phyloP scores from a whole-genome alignment of 2,113 vertebrate species.

The Osmerus mordax region DNA sequence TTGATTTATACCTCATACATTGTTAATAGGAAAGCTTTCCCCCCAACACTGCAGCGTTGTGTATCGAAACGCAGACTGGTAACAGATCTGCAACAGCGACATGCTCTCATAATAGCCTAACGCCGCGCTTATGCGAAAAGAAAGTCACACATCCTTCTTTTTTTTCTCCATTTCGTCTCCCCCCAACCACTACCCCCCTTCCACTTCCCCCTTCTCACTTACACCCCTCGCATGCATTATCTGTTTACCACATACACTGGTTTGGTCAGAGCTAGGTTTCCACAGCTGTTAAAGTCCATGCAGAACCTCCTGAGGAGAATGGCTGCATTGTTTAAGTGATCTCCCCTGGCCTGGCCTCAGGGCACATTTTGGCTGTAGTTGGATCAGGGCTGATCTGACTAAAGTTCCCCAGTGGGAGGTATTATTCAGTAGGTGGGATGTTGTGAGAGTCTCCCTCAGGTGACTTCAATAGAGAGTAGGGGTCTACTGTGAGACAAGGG shows the following conservation, averaged over 20 bases:
- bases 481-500: no score
- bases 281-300: neutral
- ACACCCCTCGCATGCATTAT: neutral
- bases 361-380: neutral
- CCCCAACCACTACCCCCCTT: neutral
- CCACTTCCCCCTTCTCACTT: no score
- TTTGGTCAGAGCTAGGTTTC: neutral
- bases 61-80: slow-evolving; percentile 5
- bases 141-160: neutral
- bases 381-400: no score
- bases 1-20: slow-evolving; percentile 55
- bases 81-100: neutral
- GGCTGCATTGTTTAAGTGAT: neutral
- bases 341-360: neutral
- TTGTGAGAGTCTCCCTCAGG: no score
- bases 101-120: slow-evolving; percentile 1
- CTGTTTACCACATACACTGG: neutral
- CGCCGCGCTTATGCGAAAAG: neutral
- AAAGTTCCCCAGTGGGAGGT: no score
- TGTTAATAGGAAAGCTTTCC: slow-evolving; percentile 27
- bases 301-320: neutral
- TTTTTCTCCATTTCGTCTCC: neutral
- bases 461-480: no score
- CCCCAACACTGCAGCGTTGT: neutral
- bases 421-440: no score